These are phyloP conservation scores for Trissoscelio sp. DNA, from an alignment of 2,888 invertebrate species.

Conservation along the genomic window DNA sequence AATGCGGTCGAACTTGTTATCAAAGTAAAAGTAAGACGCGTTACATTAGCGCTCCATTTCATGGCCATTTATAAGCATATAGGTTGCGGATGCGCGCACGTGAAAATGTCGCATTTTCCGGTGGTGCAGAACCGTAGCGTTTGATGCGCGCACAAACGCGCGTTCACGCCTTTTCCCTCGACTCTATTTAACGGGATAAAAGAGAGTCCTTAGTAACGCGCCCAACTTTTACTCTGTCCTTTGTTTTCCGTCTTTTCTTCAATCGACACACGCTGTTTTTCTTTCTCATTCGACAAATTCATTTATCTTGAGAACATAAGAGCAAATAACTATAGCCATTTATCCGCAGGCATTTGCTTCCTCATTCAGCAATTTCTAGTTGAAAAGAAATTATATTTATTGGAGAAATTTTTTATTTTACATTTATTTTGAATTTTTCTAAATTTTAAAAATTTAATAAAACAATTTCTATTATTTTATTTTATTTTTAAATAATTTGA, in stretches of 20 bases:
- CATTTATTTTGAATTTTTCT: too few species aligned
- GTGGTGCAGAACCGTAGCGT: slow-evolving; percentile 4
- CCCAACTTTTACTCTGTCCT: slow-evolving; percentile 55
- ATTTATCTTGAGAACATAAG: slow-evolving; percentile 36
- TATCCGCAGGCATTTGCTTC: too few species aligned
- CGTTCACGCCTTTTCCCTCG: slow-evolving; percentile 46
- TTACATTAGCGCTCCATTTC: slow-evolving; percentile 63
- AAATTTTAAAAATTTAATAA: too few species aligned
- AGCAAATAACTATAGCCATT: too few species aligned
- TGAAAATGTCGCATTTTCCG: slow-evolving; percentile 64
- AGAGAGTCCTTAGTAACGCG: slow-evolving; percentile 53
- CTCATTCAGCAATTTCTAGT: too few species aligned
- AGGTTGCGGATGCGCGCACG: slow-evolving; percentile 61
- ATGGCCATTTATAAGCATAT: slow-evolving; percentile 68
- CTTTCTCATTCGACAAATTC: slow-evolving; percentile 28
- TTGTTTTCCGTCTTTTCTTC: slow-evolving; percentile 33
- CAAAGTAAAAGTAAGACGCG: slow-evolving; percentile 65
- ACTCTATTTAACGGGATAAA: slow-evolving; percentile 64
- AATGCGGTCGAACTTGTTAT: slow-evolving; percentile 67
- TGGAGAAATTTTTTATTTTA: too few species aligned
- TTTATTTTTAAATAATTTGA: too few species aligned
- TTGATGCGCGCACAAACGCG: neutral
- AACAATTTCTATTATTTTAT: too few species aligned
- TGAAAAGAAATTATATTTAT: too few species aligned
- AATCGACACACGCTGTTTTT: slow-evolving; percentile 25